Evolutionary conservation across 2,113 vertebrate species (phyloP).

Genomic region (Ascaphus truei): DNA sequence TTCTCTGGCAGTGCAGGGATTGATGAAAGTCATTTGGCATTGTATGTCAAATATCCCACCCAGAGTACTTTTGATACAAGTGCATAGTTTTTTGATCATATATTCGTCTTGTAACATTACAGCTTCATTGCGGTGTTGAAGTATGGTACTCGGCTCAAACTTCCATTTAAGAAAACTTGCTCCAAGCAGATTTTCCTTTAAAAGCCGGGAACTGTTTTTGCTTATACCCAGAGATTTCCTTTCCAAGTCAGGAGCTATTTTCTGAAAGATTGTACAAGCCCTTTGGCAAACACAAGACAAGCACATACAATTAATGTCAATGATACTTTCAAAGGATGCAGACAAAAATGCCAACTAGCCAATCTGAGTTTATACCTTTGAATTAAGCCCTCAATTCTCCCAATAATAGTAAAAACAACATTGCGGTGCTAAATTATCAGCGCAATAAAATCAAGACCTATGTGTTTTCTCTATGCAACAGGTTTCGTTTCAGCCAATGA

Average conservation of each 20-base stretch:
- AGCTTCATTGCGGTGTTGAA: background rate
- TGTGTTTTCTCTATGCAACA: too few relatives aligned
- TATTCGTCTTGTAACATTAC: background rate
- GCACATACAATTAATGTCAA: slow-evolving; percentile 40
- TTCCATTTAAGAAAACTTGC: slow-evolving; percentile 50
- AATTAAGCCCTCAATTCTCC: slow-evolving; percentile 52
- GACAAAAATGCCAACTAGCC: slow-evolving; percentile 40
- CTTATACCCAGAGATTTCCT: slow-evolving; percentile 58
- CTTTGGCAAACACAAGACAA: slow-evolving; percentile 58
- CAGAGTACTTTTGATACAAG: slow-evolving; percentile 56
- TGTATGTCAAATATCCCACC: slow-evolving; percentile 52
- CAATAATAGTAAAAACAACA: too few relatives aligned
- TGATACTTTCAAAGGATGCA: background rate
- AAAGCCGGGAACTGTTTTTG: slow-evolving; percentile 66
- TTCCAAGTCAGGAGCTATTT: slow-evolving; percentile 69
- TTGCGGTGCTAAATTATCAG: too few relatives aligned
- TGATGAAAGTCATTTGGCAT: slow-evolving; percentile 56
- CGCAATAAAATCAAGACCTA: too few relatives aligned
- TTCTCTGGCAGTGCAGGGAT: background rate
- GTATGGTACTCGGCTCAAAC: background rate
- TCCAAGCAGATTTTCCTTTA: slow-evolving; percentile 50
- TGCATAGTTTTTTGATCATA: slow-evolving; percentile 63
- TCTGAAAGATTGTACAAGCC: slow-evolving; percentile 66
- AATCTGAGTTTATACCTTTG: slow-evolving; percentile 35
- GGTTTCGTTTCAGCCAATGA: too few relatives aligned